These are phyloP conservation scores for Colaptes auratus DNA, from an alignment of 2,113 vertebrate species.

Conservation along the genomic window DNA sequence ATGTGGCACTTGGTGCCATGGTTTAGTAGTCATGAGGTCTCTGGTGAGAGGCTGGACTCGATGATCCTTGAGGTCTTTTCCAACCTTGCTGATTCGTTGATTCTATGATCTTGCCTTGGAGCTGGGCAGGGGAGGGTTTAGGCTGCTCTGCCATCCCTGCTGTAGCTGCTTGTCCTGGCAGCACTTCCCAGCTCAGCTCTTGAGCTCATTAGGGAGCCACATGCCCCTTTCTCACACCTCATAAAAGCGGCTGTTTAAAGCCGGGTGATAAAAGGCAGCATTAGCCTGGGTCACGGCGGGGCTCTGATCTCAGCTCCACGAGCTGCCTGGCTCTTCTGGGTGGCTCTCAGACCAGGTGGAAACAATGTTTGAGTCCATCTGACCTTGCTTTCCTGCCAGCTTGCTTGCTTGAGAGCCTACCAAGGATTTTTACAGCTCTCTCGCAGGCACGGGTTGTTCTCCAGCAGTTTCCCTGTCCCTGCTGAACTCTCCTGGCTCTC, in stretches of 20 bases:
- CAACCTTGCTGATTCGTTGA: too few species aligned
- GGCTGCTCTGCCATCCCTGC: not conserved
- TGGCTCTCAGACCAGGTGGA: slow-evolving; percentile 31
- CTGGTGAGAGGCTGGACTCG: too few species aligned
- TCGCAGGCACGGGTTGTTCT: slow-evolving; percentile 35
- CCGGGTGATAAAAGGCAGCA: slow-evolving; percentile 45
- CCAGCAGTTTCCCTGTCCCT: not conserved
- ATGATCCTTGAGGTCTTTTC: too few species aligned
- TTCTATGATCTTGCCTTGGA: too few species aligned
- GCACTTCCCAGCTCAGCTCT: slow-evolving; percentile 56
- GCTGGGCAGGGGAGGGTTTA: not conserved
- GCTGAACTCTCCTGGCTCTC: not conserved
- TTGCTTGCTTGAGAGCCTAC: slow-evolving; percentile 36
- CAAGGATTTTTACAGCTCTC: slow-evolving; percentile 28
- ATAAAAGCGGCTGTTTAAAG: slow-evolving; percentile 51
- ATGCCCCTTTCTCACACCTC: slow-evolving; percentile 61
- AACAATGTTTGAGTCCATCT: slow-evolving; percentile 20
- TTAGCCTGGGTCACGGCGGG: slow-evolving; percentile 6
- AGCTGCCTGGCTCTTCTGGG: not conserved
- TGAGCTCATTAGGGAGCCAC: slow-evolving; percentile 60
- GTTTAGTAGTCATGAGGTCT: too few species aligned
- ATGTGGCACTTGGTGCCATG: too few species aligned
- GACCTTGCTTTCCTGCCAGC: slow-evolving; percentile 17
- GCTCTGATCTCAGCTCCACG: not conserved
- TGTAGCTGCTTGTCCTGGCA: slow-evolving; percentile 39